These are phyloP conservation scores for Peromyscus nudipes DNA, from an alignment of 2,797 vertebrate species.

Conservation along the genomic window DNA sequence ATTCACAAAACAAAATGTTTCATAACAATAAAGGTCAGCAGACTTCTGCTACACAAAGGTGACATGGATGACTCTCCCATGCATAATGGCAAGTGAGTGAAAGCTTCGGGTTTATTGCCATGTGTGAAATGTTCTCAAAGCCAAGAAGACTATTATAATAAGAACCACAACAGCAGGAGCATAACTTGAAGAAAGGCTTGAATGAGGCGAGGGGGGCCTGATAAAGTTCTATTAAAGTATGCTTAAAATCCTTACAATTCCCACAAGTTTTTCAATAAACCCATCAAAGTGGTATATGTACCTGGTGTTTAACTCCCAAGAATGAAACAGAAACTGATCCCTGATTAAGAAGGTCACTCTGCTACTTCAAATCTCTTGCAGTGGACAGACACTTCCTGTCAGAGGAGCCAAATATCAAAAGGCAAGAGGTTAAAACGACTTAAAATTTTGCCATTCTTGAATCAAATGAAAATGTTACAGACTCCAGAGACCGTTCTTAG, in stretches of 20 bases:
- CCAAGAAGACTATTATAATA: neutral
- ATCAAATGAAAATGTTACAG: conserved; percentile 78
- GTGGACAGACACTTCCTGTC: conserved; percentile 58
- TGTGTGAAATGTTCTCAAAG: neutral
- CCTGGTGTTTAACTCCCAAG: neutral
- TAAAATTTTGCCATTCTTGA: conserved; percentile 64
- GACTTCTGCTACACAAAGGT: neutral
- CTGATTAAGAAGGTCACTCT: neutral
- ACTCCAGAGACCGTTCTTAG: conserved; percentile 49
- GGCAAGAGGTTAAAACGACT: conserved; percentile 77
- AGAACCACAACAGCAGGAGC: neutral
- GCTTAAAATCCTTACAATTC: neutral
- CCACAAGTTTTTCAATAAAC: neutral
- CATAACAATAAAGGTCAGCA: neutral
- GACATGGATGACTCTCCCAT: neutral
- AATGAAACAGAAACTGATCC: neutral
- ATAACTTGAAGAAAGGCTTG: neutral
- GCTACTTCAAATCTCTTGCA: conserved; percentile 20
- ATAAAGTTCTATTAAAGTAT: neutral
- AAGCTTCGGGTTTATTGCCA: neutral
- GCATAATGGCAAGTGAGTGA: neutral
- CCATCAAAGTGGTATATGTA: neutral
- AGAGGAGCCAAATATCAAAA: conserved; percentile 76
- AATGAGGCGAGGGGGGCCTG: neutral
- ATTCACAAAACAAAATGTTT: neutral